Percentiles rank a stretch among this genome's conserved stretches.
These are phyloP conservation scores for Styela plicata DNA, from an alignment of 23 tunicate genomes.

Conservation along the genomic window DNA sequence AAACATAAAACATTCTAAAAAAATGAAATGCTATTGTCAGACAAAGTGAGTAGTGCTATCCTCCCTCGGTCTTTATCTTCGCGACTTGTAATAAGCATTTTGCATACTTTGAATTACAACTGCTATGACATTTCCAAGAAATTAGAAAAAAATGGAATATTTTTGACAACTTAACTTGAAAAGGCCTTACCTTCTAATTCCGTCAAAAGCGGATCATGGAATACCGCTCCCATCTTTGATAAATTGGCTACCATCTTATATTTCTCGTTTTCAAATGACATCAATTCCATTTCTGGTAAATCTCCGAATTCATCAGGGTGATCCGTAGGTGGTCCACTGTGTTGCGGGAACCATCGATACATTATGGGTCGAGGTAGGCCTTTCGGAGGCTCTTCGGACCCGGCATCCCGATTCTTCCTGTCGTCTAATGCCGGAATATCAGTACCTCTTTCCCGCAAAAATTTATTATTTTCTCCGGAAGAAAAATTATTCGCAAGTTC, in stretches of 20 bases:
- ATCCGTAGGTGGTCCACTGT: constrained; percentile 16
- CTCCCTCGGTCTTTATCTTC: too few relatives aligned
- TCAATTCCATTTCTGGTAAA: background rate
- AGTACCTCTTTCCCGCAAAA: background rate
- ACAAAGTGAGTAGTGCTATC: too few relatives aligned
- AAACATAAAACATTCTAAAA: too few relatives aligned
- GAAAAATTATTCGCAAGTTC: too few relatives aligned
- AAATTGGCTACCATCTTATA: background rate
- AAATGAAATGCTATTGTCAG: too few relatives aligned
- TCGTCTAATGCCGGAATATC: background rate
- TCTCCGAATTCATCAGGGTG: constrained; percentile 1
- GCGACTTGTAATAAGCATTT: too few relatives aligned
- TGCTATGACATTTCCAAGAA: too few relatives aligned
- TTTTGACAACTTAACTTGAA: too few relatives aligned
- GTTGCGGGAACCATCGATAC: constrained; percentile 17
- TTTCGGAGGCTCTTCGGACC: background rate
- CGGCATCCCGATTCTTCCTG: background rate
- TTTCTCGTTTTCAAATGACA: background rate
- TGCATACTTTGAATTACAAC: too few relatives aligned
- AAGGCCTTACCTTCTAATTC: background rate
- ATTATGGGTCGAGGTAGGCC: background rate
- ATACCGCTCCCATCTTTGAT: background rate
- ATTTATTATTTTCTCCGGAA: too few relatives aligned
- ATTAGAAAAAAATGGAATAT: too few relatives aligned
- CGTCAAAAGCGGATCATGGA: background rate